Evolutionary conservation across 2,797 vertebrate genomes (phyloP).

Genomic region (Neomorphus geoffroyi): DNA sequence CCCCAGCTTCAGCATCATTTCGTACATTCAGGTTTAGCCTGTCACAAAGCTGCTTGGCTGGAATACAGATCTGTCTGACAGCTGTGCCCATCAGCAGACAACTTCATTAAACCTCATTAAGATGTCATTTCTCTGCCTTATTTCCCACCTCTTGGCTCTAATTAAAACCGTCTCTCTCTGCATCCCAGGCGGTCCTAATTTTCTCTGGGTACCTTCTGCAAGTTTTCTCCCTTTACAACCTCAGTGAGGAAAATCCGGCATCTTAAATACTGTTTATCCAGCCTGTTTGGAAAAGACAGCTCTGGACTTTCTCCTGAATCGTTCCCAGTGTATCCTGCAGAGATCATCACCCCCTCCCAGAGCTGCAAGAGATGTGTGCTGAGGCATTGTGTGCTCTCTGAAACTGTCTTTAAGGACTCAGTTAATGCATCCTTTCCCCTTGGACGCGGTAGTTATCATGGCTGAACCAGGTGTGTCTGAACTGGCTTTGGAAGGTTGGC

Average conservation of each 20-base stretch:
- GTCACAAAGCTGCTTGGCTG: constrained; percentile 73
- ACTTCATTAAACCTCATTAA: constrained; percentile 88
- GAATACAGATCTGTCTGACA: constrained; percentile 77
- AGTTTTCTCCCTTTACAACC: constrained; percentile 46
- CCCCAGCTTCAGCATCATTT: background rate
- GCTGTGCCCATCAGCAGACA: constrained; percentile 82
- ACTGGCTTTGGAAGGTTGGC: background rate
- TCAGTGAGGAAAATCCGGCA: constrained; percentile 38
- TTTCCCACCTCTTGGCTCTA: constrained; percentile 76
- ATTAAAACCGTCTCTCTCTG: constrained; percentile 76
- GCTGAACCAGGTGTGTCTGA: background rate
- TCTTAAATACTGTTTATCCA: constrained; percentile 31
- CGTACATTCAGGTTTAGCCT: constrained; percentile 27
- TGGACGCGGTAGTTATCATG: fast-evolving
- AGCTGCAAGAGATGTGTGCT: fast-evolving
- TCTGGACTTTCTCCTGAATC: background rate
- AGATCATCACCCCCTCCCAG: background rate
- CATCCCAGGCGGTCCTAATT: constrained; percentile 71
- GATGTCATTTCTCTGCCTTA: constrained; percentile 80
- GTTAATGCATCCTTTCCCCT: background rate
- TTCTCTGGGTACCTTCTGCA: constrained; percentile 74
- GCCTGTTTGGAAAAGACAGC: background rate
- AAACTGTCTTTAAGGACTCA: background rate
- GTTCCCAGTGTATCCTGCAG: background rate
- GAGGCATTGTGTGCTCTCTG: background rate